phyloP scores from a whole-genome alignment of 2,113 vertebrate genomes.

The Psittacula cyanocephala region DNA sequence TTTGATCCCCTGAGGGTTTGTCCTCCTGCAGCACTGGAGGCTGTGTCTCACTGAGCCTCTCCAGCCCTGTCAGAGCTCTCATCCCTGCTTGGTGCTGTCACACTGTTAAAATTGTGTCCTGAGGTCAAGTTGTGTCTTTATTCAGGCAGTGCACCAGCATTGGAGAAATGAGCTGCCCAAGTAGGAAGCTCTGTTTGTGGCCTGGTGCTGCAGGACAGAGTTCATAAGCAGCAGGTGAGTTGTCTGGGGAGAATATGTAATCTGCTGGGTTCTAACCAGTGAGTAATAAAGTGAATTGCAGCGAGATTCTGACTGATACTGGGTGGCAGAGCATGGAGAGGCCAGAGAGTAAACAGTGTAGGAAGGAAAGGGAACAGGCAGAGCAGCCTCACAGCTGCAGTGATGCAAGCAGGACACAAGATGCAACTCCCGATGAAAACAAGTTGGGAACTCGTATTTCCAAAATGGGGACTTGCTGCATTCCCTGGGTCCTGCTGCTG shows the following conservation, averaged over 20 bases:
- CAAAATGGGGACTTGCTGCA: accelerated
- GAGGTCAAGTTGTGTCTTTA: neutral
- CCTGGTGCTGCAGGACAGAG: neutral
- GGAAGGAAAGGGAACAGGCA: neutral
- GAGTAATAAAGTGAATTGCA: slow-evolving; percentile 1
- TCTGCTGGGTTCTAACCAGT: neutral
- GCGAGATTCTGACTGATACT: neutral
- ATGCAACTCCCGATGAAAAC: neutral
- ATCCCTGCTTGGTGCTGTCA: neutral
- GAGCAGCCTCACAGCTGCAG: neutral
- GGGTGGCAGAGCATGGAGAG: neutral
- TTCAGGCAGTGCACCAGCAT: neutral
- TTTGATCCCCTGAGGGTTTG: neutral
- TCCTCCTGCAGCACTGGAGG: neutral
- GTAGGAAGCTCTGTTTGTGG: neutral
- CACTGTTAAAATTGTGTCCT: neutral
- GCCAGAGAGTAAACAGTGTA: neutral
- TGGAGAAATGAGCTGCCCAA: neutral
- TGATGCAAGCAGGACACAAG: neutral
- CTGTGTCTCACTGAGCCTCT: neutral
- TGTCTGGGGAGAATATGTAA: neutral
- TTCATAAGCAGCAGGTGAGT: neutral
- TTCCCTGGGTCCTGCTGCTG: neutral
- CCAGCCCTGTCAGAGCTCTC: neutral
- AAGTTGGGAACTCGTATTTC: accelerated